Evolutionary conservation across 2,797 vertebrate genomes (phyloP).

Genomic region (Etheostoma nigrum): DNA sequence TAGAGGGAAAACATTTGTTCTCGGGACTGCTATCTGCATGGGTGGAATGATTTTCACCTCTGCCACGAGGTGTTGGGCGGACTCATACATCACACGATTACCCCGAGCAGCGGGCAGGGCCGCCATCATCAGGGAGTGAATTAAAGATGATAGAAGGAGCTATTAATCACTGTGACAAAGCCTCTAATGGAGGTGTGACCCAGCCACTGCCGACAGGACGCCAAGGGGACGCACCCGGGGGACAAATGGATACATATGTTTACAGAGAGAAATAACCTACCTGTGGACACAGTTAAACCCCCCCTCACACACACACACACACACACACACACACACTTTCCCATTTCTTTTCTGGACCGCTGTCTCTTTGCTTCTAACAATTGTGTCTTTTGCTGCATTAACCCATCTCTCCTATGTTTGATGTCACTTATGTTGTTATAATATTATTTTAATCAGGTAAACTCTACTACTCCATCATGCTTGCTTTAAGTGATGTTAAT

Average conservation of each 20-base stretch:
- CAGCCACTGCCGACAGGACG: slow-evolving; percentile 92
- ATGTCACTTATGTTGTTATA: not conserved
- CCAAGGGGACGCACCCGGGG: slow-evolving; percentile 89
- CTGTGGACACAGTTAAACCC: slow-evolving; percentile 88
- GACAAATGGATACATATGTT: slow-evolving; percentile 99
- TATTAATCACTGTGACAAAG: slow-evolving; percentile 99
- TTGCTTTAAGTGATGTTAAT: not conserved
- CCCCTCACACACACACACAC: not conserved
- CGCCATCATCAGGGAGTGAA: slow-evolving; percentile 99
- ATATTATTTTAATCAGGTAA: not conserved
- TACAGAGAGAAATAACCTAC: slow-evolving; percentile 98
- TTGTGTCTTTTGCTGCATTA: slow-evolving; percentile 11
- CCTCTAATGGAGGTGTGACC: slow-evolving; percentile 99
- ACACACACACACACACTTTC: not conserved
- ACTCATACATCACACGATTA: slow-evolving; percentile 99
- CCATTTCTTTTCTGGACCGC: slow-evolving; percentile 57
- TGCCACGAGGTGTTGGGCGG: slow-evolving; percentile 97
- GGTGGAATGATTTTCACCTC: slow-evolving; percentile 99
- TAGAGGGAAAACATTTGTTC: slow-evolving; percentile 96
- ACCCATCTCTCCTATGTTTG: not conserved
- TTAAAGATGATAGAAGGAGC: slow-evolving; percentile 99
- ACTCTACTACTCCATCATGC: not conserved
- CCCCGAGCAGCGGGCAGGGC: slow-evolving; percentile 94
- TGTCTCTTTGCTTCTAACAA: slow-evolving; percentile 18
- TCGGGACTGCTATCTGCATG: slow-evolving; percentile 95